Evolutionary conservation across 1,140 invertebrate genomes (phyloP).

Genomic region (Drosophila nebulosa): DNA sequence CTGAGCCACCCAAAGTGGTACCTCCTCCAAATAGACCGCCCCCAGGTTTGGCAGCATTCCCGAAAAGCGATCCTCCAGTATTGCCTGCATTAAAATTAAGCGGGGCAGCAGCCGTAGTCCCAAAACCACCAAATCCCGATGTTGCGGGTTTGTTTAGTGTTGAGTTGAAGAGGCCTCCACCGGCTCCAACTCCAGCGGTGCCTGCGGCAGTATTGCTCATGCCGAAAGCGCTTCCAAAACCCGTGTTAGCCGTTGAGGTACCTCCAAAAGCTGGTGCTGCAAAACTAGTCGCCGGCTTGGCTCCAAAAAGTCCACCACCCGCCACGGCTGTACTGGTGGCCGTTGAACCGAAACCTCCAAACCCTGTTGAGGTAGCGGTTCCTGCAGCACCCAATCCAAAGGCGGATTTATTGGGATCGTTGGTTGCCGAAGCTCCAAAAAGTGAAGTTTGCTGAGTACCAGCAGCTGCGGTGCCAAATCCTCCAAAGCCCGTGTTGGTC

Average conservation of each 20-base stretch:
- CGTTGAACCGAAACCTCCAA: constrained; percentile 81
- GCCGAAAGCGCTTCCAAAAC: constrained; percentile 62
- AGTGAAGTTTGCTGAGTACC: constrained; percentile 77
- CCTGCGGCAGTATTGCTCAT: constrained; percentile 65
- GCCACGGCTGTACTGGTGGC: constrained; percentile 72
- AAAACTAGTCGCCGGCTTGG: constrained; percentile 81
- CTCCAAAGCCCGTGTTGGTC: constrained; percentile 80
- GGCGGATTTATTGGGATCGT: constrained; percentile 82
- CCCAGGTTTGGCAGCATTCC: constrained; percentile 56
- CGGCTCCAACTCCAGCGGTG: constrained; percentile 78
- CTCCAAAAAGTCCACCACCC: constrained; percentile 66
- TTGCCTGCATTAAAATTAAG: constrained; percentile 81
- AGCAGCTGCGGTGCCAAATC: constrained; percentile 68
- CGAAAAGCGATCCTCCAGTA: constrained; percentile 80
- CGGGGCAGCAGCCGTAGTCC: constrained; percentile 58
- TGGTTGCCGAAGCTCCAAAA: constrained; percentile 81
- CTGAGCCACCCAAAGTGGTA: constrained; percentile 36
- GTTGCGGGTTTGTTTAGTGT: constrained; percentile 82
- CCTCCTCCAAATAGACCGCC: constrained; percentile 81
- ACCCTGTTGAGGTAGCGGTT: constrained; percentile 71
- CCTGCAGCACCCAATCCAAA: constrained; percentile 81
- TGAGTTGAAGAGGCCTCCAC: constrained; percentile 83
- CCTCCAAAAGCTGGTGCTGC: constrained; percentile 70
- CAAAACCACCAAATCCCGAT: constrained; percentile 80
- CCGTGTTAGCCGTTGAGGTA: constrained; percentile 64